Evolutionary conservation across 2,113 vertebrate species (phyloP).

Genomic region (Tyrannus savana): DNA sequence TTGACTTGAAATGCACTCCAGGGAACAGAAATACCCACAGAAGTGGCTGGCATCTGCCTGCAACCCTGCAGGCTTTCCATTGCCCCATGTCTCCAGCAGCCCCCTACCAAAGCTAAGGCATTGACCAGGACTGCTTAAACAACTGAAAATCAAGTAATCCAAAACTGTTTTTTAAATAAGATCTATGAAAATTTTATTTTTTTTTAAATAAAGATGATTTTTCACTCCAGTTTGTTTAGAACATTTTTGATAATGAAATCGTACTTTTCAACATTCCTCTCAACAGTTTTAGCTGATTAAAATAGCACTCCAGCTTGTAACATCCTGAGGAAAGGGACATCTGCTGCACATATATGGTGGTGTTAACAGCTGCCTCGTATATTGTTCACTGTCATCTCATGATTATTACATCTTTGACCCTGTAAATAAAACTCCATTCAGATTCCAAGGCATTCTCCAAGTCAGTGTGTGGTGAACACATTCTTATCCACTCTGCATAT

Average conservation of each 20-base stretch:
- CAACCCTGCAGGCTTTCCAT: background rate
- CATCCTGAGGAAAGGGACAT: background rate
- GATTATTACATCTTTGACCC: background rate
- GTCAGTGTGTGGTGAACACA: accelerated
- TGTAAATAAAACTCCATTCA: background rate
- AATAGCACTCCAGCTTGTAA: conserved; percentile 5
- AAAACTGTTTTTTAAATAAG: background rate
- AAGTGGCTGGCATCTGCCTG: background rate
- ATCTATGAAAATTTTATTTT: background rate
- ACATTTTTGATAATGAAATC: conserved; percentile 14
- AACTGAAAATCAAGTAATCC: background rate
- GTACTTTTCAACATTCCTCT: background rate
- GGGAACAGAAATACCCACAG: background rate
- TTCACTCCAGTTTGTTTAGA: background rate
- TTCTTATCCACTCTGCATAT: background rate
- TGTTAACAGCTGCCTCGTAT: background rate
- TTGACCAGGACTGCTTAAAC: background rate
- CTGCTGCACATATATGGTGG: background rate
- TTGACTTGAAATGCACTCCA: background rate
- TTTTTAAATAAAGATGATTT: background rate
- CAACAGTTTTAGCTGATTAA: conserved; percentile 15
- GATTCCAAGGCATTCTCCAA: conserved; percentile 7
- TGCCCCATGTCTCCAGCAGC: background rate
- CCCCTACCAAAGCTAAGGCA: background rate
- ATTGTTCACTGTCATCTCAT: background rate